Conservation (phyloP, 2,113 vertebrate species). For the Porphyrio hochstetteri region DNA sequence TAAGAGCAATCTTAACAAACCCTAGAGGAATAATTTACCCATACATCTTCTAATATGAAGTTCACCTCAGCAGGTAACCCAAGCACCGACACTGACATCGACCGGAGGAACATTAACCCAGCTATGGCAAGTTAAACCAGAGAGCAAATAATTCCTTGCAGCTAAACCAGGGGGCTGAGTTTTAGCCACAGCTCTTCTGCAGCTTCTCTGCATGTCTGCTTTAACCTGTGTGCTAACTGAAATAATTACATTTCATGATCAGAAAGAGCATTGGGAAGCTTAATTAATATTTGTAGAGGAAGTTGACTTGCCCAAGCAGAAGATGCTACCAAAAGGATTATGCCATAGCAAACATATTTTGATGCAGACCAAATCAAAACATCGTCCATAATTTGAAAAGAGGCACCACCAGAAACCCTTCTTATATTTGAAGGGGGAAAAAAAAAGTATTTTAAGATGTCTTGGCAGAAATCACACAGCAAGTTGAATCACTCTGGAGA, state of each 20-base stretch:
- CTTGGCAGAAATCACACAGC: background rate
- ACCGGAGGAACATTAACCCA: background rate
- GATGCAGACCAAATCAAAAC: background rate
- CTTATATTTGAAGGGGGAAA: background rate
- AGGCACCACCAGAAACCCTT: background rate
- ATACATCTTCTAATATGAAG: background rate
- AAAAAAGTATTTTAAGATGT: background rate
- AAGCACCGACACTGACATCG: background rate
- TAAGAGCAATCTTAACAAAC: background rate
- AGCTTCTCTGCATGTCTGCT: background rate
- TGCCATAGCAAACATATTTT: background rate
- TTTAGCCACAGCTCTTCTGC: background rate
- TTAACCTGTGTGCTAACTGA: background rate
- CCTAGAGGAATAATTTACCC: background rate
- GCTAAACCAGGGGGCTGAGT: background rate
- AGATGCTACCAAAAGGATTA: background rate
- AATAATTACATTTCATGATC: background rate
- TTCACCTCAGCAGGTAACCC: background rate
- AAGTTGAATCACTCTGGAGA: background rate
- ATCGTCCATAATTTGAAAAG: background rate
- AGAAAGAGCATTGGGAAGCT: background rate
- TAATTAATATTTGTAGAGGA: background rate
- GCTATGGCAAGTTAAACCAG: background rate
- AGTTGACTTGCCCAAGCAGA: background rate
- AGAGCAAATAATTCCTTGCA: background rate